Evolutionary conservation across 2,888 invertebrate species (phyloP).

Genomic region (Dynastes grantii): DNA sequence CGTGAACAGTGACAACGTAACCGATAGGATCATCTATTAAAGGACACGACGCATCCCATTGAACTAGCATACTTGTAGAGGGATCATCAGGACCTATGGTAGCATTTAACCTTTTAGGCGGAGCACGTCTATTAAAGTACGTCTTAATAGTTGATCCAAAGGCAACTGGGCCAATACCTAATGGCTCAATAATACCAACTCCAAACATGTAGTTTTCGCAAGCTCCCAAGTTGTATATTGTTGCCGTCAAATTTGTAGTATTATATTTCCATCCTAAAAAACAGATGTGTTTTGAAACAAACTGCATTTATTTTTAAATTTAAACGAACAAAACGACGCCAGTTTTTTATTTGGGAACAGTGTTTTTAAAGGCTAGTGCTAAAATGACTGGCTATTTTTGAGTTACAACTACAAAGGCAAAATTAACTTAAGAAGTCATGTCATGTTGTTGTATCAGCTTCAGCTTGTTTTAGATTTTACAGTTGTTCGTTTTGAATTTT

Average conservation of each 20-base stretch:
- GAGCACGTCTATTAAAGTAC: conserved; percentile 77
- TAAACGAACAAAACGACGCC: no score
- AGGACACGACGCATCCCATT: conserved; percentile 83
- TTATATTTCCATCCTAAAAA: conserved; percentile 70
- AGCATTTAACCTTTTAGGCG: conserved; percentile 79
- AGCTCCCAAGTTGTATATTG: conserved; percentile 77
- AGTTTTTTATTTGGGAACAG: no score
- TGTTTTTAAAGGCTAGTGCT: no score
- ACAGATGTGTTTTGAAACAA: conserved; percentile 44
- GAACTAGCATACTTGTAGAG: conserved; percentile 74
- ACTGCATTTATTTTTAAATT: no score
- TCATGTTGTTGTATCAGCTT: no score
- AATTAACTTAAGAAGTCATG: no score
- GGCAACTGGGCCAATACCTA: conserved; percentile 78
- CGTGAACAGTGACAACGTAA: conserved; percentile 75
- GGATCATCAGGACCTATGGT: conserved; percentile 63
- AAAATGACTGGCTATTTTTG: no score
- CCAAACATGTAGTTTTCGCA: conserved; percentile 84
- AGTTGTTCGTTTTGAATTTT: no score
- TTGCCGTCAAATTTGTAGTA: conserved; percentile 73
- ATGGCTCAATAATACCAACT: conserved; percentile 78
- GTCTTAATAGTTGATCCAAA: conserved; percentile 72
- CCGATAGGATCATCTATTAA: conserved; percentile 70
- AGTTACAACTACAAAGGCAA: no score
- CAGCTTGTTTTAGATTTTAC: no score